These are phyloP conservation scores for Apodemia mormo DNA, from an alignment of 2,888 invertebrate species.

Conservation along the genomic window DNA sequence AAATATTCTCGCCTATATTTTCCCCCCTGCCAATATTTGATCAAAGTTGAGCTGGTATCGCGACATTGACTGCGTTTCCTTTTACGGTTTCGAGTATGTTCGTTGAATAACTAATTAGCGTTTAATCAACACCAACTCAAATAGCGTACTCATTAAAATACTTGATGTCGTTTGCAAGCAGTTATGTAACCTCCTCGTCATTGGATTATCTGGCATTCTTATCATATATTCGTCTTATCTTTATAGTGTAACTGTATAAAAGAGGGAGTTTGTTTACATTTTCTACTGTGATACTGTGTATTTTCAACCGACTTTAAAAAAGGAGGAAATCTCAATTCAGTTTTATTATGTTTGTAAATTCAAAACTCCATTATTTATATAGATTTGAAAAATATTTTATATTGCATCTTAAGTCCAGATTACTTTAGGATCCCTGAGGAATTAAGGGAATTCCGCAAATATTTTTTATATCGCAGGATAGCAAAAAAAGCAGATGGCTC, in stretches of 20 bases:
- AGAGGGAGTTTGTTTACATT: constrained; percentile 1
- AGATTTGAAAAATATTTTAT: too few species aligned
- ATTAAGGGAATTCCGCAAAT: too few species aligned
- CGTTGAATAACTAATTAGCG: constrained; percentile 59
- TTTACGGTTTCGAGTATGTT: constrained; percentile 48
- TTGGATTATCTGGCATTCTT: constrained; percentile 29
- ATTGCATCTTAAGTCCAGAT: too few species aligned
- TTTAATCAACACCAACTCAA: constrained; percentile 47
- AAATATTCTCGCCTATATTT: too few species aligned
- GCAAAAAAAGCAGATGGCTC: too few species aligned
- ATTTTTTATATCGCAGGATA: too few species aligned
- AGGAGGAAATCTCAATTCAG: not conserved
- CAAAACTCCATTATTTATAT: too few species aligned
- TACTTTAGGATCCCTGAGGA: too few species aligned
- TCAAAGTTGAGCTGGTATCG: constrained; percentile 46
- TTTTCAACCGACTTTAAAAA: not conserved
- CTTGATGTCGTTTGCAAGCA: constrained; percentile 40
- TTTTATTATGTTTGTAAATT: not conserved
- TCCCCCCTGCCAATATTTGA: not conserved
- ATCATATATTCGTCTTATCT: constrained; percentile 26
- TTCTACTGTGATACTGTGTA: not conserved
- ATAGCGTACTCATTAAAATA: constrained; percentile 60
- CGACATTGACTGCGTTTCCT: constrained; percentile 52
- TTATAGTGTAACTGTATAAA: constrained; percentile 20
- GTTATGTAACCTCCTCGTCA: constrained; percentile 26